A percentile compares a stretch with the other conserved stretches of the same genome.
These are phyloP conservation scores for Grallaria varia DNA, from an alignment of 2,113 vertebrate genomes.

Conservation along the genomic window DNA sequence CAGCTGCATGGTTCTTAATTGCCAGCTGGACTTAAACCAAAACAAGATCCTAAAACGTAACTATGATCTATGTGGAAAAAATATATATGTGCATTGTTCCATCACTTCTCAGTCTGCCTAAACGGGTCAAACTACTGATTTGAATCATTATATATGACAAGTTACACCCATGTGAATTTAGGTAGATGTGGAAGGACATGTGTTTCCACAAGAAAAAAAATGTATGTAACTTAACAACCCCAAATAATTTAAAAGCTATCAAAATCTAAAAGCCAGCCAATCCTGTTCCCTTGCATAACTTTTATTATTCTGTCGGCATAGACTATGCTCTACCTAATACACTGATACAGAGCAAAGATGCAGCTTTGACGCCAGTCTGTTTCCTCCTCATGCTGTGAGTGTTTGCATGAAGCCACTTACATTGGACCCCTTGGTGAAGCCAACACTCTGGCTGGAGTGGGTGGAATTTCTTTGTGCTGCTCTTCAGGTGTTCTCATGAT, in stretches of 20 bases:
- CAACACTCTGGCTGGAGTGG: background rate
- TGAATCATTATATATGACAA: background rate
- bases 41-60: background rate
- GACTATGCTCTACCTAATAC: background rate
- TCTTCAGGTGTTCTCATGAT: background rate
- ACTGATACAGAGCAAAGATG: background rate
- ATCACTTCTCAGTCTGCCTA: background rate
- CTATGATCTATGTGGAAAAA: background rate
- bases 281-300: background rate
- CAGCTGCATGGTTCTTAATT: background rate
- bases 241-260: background rate
- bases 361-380: background rate
- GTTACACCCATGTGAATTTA: background rate
- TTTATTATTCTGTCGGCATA: background rate
- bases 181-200: background rate
- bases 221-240: background rate
- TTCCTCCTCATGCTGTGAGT: background rate
- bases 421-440: background rate
- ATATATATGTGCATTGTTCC: background rate
- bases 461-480: background rate
- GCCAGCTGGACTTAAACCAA: background rate
- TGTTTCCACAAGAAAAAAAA: background rate
- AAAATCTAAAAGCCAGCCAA: background rate
- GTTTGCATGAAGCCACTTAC: background rate
- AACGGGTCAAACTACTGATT: conserved; percentile 10